Base-by-base conservation (phyloP, 2,113 vertebrate species). In the Calyptomena viridis region DNA sequence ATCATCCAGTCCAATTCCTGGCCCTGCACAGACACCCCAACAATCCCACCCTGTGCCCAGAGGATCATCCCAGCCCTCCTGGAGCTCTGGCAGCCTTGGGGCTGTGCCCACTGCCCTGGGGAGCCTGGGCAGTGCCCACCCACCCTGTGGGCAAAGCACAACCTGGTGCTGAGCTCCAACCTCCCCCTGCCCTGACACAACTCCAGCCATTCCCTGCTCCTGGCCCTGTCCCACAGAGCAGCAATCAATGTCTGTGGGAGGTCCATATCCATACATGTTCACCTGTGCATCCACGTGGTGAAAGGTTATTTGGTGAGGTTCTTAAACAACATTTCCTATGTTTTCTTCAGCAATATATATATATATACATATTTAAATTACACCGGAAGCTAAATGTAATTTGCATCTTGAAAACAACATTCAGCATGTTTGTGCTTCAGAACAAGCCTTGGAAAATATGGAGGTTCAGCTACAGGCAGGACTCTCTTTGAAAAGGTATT, bases 1-100 rank as follows among this genome's bases (percentile, higher is more conserved):
- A 27, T 11, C 3, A 42, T 0, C 12, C 2, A 49, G 1, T 0
- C 1, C 58, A 35, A 0, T 7, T 3, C 42, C 21, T 0, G 3
- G 0, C 37, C 83, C 62, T 86, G 44, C 72, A n/a, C n/a, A 52
- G 21, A 14, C 25, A 5, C 39, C 47, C 47, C 39, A 53, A 1
- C 35, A 87, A 2, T 0, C 75, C 30, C 75, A 13, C 1, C 30
- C 85, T 49, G 75, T 8, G 35, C 85, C 76, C 30, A 35, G 46
- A 40, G 71, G 9, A 2, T 20, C 24, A 24, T 2, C 59, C 69
- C 33, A 84, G n/a, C 5, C 28, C 82, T 24, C 82, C 82, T 87
- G 84, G 2, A 78, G 74, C 74, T 87, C 39, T 69, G 84, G 84
- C 84, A 87, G 84, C 73, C 73, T 78, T n/a, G 49, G 64, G 66